Conservation (phyloP, 2,797 vertebrate species). For the Gadopsis marmoratus region DNA sequence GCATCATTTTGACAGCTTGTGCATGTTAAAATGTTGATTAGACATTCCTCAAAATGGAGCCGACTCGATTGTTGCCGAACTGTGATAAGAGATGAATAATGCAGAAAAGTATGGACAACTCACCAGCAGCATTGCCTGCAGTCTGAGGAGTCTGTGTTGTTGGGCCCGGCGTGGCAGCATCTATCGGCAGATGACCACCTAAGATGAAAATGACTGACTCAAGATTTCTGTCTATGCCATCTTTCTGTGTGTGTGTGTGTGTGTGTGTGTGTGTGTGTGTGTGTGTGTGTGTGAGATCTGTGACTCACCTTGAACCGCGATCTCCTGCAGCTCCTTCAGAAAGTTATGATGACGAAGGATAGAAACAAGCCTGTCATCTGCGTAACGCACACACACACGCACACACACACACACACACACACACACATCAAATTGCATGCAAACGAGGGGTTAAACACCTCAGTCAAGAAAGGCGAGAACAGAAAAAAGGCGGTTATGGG, state of each 20-base stretch:
- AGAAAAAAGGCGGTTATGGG: slow-evolving; percentile 17
- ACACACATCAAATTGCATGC: neutral
- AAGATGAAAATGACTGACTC: neutral
- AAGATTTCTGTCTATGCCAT: neutral
- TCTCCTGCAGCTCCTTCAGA: slow-evolving; percentile 93
- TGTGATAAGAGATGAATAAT: slow-evolving; percentile 18
- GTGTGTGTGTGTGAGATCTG: neutral
- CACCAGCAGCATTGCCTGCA: slow-evolving; percentile 69
- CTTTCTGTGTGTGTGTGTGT: neutral
- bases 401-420: slow-evolving; percentile 23
- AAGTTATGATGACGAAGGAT: slow-evolving; percentile 94
- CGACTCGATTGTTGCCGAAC: neutral
- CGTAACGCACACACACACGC: neutral
- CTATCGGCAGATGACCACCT: slow-evolving; percentile 87
- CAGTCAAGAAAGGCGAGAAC: neutral
- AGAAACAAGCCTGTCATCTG: slow-evolving; percentile 94
- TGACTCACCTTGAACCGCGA: slow-evolving; percentile 90
- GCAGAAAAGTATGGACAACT: slow-evolving; percentile 64
- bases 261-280: neutral
- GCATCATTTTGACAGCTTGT: slow-evolving; percentile 43
- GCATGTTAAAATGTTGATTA: slow-evolving; percentile 35
- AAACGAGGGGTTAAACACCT: neutral
- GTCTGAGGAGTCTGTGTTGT: slow-evolving; percentile 74
- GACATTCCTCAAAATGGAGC: neutral
- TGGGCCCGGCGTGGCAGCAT: slow-evolving; percentile 72